phyloP scores from a whole-genome alignment of 2,888 invertebrate genomes.

The Glyphotaelius pellucidus region DNA sequence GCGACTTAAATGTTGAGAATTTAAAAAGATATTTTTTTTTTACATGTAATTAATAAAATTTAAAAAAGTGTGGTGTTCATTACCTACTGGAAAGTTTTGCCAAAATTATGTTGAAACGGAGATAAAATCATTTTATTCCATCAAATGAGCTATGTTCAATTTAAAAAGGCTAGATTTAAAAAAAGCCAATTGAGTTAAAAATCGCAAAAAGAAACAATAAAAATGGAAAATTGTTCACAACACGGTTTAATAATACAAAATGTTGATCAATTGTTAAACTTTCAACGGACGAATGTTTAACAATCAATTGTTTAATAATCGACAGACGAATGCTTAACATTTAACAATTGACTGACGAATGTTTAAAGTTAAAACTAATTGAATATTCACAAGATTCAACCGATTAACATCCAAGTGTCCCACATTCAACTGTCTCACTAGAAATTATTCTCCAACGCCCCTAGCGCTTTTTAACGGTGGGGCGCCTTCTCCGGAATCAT shows the following conservation, averaged over 20 bases:
- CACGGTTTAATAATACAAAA: no score
- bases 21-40: neutral
- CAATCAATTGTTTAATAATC: neutral
- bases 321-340: neutral
- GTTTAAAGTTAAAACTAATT: neutral
- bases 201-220: neutral
- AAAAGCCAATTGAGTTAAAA: neutral
- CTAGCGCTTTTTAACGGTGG: constrained; percentile 16
- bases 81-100: no score
- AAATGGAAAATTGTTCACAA: neutral
- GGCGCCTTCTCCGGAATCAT: constrained; percentile 54
- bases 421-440: neutral
- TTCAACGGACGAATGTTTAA: neutral
- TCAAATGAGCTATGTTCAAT: neutral
- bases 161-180: neutral
- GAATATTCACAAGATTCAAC: neutral
- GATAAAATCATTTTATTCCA: no score
- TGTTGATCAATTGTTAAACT: no score
- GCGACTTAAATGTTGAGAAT: neutral
- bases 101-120: no score
- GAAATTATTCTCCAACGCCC: neutral
- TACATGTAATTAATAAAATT: neutral
- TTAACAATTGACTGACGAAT: neutral
- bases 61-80: neutral
- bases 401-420: neutral